These are phyloP conservation scores for Planiliza haematocheilus DNA, from an alignment of 2,113 vertebrate species.

Conservation along the genomic window DNA sequence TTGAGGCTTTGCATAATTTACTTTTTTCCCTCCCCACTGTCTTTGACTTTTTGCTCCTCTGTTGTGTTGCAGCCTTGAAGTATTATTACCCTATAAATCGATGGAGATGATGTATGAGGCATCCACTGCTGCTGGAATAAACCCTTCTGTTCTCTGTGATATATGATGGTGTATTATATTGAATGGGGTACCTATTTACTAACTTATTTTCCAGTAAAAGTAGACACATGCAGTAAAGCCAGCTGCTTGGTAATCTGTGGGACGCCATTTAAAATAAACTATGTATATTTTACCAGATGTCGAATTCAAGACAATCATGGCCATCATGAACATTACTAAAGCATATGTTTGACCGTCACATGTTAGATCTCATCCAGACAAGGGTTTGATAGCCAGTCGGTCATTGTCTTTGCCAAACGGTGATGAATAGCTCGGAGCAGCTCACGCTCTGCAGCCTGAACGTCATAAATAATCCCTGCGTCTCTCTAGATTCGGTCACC, in stretches of 20 bases:
- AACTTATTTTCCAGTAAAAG: constrained; percentile 40
- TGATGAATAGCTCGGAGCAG: constrained; percentile 34
- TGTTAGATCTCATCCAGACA: constrained; percentile 41
- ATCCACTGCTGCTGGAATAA: constrained; percentile 56
- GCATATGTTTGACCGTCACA: constrained; percentile 38
- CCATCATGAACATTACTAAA: constrained; percentile 36
- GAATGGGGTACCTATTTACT: constrained; percentile 63
- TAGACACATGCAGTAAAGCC: constrained; percentile 22
- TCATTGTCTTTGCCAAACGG: constrained; percentile 13
- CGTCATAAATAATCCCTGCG: constrained; percentile 32
- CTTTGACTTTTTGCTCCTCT: constrained; percentile 59
- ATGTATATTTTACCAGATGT: too few species aligned
- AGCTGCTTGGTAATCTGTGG: constrained; percentile 17
- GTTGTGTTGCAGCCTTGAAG: constrained; percentile 67
- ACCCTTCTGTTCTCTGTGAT: constrained; percentile 67
- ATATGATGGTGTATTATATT: constrained; percentile 67
- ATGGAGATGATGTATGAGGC: constrained; percentile 76
- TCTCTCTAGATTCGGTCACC: neutral
- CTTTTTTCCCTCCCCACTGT: constrained; percentile 40
- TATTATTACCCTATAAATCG: constrained; percentile 79
- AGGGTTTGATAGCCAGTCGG: constrained; percentile 50
- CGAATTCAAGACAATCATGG: neutral
- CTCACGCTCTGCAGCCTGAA: constrained; percentile 12
- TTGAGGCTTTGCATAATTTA: constrained; percentile 77
- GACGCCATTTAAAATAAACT: too few species aligned